Conservation (phyloP, 2,113 vertebrate genomes). For the Apistogramma diplotaenia region DNA sequence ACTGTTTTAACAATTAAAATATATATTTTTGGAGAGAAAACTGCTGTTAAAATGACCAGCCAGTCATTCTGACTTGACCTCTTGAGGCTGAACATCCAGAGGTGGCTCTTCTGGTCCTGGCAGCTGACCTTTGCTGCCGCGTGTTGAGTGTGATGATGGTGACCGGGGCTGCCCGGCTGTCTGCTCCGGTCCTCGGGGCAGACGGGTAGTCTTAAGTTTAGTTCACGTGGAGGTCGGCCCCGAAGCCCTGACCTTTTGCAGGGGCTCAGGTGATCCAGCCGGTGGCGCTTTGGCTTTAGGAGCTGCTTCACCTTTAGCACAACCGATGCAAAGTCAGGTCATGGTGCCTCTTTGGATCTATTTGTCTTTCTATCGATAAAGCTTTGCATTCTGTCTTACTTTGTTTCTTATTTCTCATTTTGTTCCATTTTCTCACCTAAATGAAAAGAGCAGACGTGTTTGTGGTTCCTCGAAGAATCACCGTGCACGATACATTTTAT, state of each 20-base stretch:
- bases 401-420: neutral
- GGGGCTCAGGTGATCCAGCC: constrained; percentile 19
- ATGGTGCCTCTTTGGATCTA: constrained; percentile 9
- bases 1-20: no score
- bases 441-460: neutral
- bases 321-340: neutral
- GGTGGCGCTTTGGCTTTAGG: constrained; percentile 51
- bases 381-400: neutral
- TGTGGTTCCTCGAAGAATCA: neutral
- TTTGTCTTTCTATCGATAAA: neutral
- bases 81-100: neutral
- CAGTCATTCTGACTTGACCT: neutral
- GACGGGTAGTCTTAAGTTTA: constrained; percentile 25
- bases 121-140: constrained; percentile 61
- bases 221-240: neutral
- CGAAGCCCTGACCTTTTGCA: constrained; percentile 62
- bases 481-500: constrained; percentile 45
- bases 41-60: neutral
- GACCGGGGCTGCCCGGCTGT: neutral
- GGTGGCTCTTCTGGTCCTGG: constrained; percentile 1
- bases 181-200: neutral
- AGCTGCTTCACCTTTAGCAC: constrained; percentile 69
- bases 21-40: neutral
- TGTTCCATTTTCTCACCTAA: neutral
- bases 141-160: constrained; percentile 13